Conservation (phyloP, 2,113 vertebrate genomes). For the Copsychus sechellarum region DNA sequence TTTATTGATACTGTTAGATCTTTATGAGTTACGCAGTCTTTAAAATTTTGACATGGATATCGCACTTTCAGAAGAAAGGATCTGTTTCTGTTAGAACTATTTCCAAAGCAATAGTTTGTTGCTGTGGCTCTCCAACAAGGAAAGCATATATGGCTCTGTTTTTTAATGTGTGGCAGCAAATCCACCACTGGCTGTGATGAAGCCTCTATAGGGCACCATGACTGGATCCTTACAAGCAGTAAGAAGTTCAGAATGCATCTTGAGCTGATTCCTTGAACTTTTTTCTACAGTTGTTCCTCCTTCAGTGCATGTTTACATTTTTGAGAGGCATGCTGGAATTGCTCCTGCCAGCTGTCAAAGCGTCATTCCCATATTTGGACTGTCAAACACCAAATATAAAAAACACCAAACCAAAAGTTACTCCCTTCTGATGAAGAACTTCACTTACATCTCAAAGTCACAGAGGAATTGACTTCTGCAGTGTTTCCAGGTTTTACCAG, state of each 20-base stretch:
- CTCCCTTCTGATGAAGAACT: background rate
- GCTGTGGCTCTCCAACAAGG: background rate
- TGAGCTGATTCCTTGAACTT: background rate
- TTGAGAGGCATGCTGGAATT: background rate
- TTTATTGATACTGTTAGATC: background rate
- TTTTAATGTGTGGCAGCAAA: background rate
- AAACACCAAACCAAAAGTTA: background rate
- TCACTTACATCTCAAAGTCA: background rate
- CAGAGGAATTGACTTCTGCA: background rate
- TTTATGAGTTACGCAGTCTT: background rate
- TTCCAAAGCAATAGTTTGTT: background rate
- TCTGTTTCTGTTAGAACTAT: background rate
- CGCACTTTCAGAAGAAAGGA: background rate
- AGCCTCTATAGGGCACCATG: background rate
- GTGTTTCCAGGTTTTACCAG: background rate
- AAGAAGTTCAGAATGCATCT: background rate
- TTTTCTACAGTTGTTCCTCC: background rate
- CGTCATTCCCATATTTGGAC: background rate
- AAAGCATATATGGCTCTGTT: background rate
- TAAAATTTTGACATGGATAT: background rate
- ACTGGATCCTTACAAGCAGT: background rate
- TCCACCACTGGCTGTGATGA: too few relatives aligned
- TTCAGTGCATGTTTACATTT: background rate
- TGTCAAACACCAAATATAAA: background rate
- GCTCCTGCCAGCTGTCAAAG: background rate